Base-by-base conservation (phyloP, 2,113 vertebrate species). In the Ciconia stormi region DNA sequence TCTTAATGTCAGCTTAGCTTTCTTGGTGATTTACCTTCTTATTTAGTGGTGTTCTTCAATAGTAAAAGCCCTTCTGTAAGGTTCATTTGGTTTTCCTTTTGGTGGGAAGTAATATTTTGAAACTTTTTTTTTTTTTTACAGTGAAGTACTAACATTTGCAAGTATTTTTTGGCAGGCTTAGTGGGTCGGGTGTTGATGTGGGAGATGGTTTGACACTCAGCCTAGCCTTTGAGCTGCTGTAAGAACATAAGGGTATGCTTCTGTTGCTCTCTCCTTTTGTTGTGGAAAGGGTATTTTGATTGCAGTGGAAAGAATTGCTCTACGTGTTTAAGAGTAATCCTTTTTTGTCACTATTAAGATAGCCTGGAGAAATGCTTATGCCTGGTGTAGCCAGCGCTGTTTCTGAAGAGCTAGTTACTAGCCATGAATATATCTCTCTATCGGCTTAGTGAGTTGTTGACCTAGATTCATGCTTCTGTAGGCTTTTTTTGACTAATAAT, bases 381-480 rank as follows among this genome's bases (percentile, higher is more conserved):
- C 9, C 42, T 69, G 55, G 15, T 58, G 29, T 10, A 67, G 49
- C 13, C 47, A 46, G 52, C 1, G 4, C 32, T 2, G 0, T 59
- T 91, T 50, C 71, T 3, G 1, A 32, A 19, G 7, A 67, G 42
- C 10, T 36, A 16, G 3, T 49, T 2, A 0, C 32, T 21, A 26
- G 44, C 29, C 12, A 2, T 7, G 4, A 66, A 47, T 3, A 9
- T 22, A 5, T 14, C 11, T 30, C 44, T 83, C 22, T 53, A 19
- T 9, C 32, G 36, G 44, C 21, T 71, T 30, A n/a, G 59, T 1
- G 23, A 76, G 30, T 11, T 66, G 36, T 65, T 1, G 0, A 25
- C n/a, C 16, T 44, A 23, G 29, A 63, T 38, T 59, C 0, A 0
- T 25, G 50, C 42, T 67, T 46, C 46, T 61, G 32, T 1, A 8